Evolutionary conservation across 2,888 invertebrate species (phyloP).

Genomic region (Heteropelma amictum): DNA sequence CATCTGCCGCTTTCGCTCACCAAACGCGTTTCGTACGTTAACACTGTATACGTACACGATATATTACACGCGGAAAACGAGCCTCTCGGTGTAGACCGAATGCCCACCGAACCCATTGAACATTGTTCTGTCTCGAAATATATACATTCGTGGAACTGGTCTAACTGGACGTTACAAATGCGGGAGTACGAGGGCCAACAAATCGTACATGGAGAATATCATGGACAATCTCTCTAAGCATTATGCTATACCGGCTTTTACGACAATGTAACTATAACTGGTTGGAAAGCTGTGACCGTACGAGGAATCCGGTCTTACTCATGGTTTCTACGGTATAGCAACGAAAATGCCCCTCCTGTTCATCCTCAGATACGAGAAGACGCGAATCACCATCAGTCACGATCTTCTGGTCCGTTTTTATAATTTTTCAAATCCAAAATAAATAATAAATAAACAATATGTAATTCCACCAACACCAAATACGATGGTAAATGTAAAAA

Average conservation of each 20-base stretch:
- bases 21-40: neutral
- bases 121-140: slow-evolving; percentile 75
- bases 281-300: slow-evolving; percentile 49
- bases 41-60: neutral
- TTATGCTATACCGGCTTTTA: slow-evolving; percentile 42
- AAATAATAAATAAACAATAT: no score
- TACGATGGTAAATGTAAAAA: no score
- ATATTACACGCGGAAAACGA: neutral
- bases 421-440: no score
- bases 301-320: slow-evolving; percentile 50
- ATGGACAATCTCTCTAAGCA: slow-evolving; percentile 17
- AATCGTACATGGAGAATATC: slow-evolving; percentile 53
- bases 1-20: slow-evolving; percentile 69
- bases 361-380: neutral
- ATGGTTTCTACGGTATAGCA: neutral
- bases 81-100: slow-evolving; percentile 20
- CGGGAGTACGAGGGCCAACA: slow-evolving; percentile 64
- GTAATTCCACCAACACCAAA: no score
- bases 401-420: neutral
- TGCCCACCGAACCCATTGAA: slow-evolving; percentile 60
- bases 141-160: slow-evolving; percentile 74
- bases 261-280: slow-evolving; percentile 51
- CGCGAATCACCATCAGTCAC: neutral
- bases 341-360: neutral
- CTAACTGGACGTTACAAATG: slow-evolving; percentile 73